phyloP scores from a whole-genome alignment of 2,888 invertebrate genomes.

The Volucella inflata region DNA sequence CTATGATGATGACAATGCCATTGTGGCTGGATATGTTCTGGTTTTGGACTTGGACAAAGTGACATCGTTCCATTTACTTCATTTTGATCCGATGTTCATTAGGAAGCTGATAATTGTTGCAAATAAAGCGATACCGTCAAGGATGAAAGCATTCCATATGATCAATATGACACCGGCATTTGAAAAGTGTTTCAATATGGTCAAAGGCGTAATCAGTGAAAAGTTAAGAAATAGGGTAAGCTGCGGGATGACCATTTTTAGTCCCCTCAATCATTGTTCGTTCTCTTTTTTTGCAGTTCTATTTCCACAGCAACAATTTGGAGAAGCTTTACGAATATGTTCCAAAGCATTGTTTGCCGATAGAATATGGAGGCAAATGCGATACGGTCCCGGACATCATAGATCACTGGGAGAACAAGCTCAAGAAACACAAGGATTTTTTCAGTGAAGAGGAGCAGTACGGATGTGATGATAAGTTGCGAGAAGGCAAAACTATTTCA shows the following conservation, averaged over 20 bases:
- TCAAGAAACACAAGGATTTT: slow-evolving; percentile 58
- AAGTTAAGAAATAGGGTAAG: slow-evolving; percentile 86
- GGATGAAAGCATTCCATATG: slow-evolving; percentile 85
- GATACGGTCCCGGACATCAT: slow-evolving; percentile 48
- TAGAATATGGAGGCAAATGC: slow-evolving; percentile 86
- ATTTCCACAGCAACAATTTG: slow-evolving; percentile 85
- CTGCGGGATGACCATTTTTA: slow-evolving; percentile 73
- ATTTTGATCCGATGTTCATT: slow-evolving; percentile 84
- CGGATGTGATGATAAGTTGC: slow-evolving; percentile 68
- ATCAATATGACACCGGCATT: slow-evolving; percentile 85
- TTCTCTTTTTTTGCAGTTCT: slow-evolving; percentile 82
- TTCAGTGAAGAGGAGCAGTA: slow-evolving; percentile 68
- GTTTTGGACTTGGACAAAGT: slow-evolving; percentile 85
- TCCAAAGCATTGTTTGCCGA: slow-evolving; percentile 85
- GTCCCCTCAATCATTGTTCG: too few species aligned
- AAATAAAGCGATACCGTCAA: slow-evolving; percentile 86
- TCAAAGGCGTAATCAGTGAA: slow-evolving; percentile 85
- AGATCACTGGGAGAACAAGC: slow-evolving; percentile 50
- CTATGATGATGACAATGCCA: slow-evolving; percentile 85
- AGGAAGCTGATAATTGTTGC: slow-evolving; percentile 85
- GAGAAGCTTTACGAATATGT: slow-evolving; percentile 85
- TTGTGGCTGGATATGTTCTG: slow-evolving; percentile 84
- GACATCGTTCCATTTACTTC: slow-evolving; percentile 84
- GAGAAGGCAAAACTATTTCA: slow-evolving; percentile 34
- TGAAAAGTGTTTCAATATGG: slow-evolving; percentile 85